Conservation (phyloP, 2,113 vertebrate species). For the Callipepla californica region DNA sequence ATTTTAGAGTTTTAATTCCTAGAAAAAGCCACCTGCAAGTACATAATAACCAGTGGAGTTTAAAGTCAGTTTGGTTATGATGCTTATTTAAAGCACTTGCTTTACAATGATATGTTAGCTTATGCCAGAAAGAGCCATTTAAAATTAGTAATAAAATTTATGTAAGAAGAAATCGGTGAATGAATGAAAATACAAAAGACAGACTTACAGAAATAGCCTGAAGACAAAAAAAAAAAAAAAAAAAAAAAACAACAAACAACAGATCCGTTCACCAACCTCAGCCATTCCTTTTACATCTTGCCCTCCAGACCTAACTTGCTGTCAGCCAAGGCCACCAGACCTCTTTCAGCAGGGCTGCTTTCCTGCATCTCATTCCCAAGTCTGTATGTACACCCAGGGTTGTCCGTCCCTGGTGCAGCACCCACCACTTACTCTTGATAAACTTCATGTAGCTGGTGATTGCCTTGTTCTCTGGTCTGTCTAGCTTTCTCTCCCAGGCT, state of each 20-base stretch:
- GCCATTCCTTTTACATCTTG: no score
- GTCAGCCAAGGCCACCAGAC: no score
- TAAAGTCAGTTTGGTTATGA: background rate
- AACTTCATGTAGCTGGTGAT: no score
- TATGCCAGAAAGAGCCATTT: background rate
- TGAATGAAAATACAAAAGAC: background rate
- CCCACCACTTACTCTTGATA: no score
- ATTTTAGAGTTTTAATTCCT: background rate
- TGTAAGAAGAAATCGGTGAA: background rate
- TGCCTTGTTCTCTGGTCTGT: no score
- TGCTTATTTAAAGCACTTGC: background rate
- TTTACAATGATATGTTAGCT: background rate
- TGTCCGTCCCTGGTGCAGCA: no score
- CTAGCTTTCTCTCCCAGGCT: background rate
- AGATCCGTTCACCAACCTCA: rapidly evolving
- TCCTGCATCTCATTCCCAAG: no score
- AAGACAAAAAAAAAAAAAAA: background rate
- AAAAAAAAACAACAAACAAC: background rate
- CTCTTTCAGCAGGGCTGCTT: no score
- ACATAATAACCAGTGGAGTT: background rate
- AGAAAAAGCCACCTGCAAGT: background rate
- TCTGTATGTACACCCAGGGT: no score
- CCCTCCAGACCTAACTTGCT: no score
- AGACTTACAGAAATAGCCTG: background rate
- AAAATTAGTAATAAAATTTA: background rate